These are phyloP conservation scores for Allacma fusca DNA, from an alignment of 2,888 invertebrate species.

Conservation along the genomic window DNA sequence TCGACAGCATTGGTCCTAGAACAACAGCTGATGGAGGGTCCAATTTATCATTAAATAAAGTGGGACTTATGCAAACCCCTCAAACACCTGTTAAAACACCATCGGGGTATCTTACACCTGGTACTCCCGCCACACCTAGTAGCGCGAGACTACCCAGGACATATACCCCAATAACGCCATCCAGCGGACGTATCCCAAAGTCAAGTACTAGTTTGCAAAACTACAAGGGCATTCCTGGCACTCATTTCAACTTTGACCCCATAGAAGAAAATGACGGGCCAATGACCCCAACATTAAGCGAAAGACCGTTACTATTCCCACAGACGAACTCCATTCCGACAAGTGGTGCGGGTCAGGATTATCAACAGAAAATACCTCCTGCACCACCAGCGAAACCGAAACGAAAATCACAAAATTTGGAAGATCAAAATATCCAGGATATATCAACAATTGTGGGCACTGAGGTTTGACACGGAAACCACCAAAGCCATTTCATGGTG, in stretches of 20 bases:
- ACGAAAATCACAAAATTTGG: constrained; percentile 26
- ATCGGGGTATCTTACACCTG: neutral
- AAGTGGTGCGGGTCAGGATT: neutral
- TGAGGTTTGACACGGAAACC: constrained; percentile 6
- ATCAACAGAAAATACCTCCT: constrained; percentile 48
- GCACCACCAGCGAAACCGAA: constrained; percentile 62
- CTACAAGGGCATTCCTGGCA: constrained; percentile 30
- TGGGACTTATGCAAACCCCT: constrained; percentile 63
- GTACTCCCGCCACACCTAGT: constrained; percentile 34
- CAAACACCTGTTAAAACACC: constrained; percentile 16
- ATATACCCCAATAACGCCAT: constrained; percentile 20
- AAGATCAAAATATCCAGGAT: constrained; percentile 1
- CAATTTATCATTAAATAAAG: constrained; percentile 82
- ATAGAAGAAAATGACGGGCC: constrained; percentile 50
- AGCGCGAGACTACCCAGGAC: constrained; percentile 35
- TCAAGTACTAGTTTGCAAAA: constrained; percentile 12
- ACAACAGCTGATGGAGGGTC: constrained; percentile 89
- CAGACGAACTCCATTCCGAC: neutral
- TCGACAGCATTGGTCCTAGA: constrained; percentile 71
- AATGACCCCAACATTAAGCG: constrained; percentile 6
- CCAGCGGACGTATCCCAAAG: constrained; percentile 20
- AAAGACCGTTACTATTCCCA: neutral
- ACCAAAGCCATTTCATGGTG: too few species aligned
- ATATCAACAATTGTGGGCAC: constrained; percentile 14
- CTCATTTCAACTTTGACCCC: constrained; percentile 50